A percentile compares a stretch with the other conserved stretches of the same genome.
These are phyloP conservation scores for Clunio marinus DNA, from an alignment of 2,888 invertebrate genomes.

Conservation along the genomic window DNA sequence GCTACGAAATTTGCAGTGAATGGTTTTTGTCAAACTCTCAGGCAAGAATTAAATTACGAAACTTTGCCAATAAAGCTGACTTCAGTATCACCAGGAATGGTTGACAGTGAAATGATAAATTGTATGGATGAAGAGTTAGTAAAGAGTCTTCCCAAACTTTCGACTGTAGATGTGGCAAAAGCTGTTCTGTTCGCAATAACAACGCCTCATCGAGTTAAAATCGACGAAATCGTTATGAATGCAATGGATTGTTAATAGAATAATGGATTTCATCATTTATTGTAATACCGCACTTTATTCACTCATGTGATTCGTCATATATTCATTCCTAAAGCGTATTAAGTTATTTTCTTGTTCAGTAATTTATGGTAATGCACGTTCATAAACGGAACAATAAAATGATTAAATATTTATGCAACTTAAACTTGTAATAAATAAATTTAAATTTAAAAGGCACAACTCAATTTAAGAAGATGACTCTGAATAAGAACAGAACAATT, in stretches of 20 bases:
- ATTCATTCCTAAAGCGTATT: too few relatives aligned
- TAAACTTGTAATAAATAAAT: too few relatives aligned
- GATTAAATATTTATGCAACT: too few relatives aligned
- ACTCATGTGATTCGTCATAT: too few relatives aligned
- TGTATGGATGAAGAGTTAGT: slow-evolving; percentile 47
- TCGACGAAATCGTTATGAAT: slow-evolving; percentile 14
- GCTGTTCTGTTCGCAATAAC: slow-evolving; percentile 59
- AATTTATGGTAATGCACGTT: too few relatives aligned
- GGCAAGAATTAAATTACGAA: slow-evolving; percentile 54
- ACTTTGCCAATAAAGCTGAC: slow-evolving; percentile 41
- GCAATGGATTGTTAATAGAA: neutral
- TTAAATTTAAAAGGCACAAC: too few relatives aligned
- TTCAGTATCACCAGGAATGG: slow-evolving; percentile 61
- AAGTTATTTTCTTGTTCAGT: too few relatives aligned
- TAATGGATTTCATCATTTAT: too few relatives aligned
- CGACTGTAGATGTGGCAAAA: slow-evolving; percentile 59
- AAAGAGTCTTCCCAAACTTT: slow-evolving; percentile 51
- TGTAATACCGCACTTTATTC: too few relatives aligned
- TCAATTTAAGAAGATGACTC: too few relatives aligned
- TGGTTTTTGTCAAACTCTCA: slow-evolving; percentile 56
- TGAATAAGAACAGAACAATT: neutral
- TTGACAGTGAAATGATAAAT: slow-evolving; percentile 55
- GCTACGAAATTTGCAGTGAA: slow-evolving; percentile 58
- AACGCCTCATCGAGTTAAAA: slow-evolving; percentile 57
- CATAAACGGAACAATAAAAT: too few relatives aligned